A percentile compares a stretch with the other conserved stretches of the same genome.
These are phyloP conservation scores for Nothura maculosa DNA, from an alignment of 2,797 vertebrate species.

Conservation along the genomic window DNA sequence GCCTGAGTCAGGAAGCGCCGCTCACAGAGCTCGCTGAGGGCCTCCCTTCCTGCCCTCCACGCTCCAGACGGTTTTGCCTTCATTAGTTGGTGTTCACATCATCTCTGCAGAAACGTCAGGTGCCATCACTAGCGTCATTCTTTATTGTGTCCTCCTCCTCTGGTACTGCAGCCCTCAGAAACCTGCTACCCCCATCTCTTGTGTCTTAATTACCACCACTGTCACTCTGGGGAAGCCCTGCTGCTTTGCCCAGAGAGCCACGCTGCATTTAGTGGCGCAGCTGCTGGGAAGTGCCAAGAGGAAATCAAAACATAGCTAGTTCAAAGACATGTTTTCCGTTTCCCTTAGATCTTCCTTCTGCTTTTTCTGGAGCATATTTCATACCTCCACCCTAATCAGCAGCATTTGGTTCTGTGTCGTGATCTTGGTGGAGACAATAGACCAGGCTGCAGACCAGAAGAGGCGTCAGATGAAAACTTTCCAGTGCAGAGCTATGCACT, in stretches of 20 bases:
- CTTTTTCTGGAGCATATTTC: not conserved
- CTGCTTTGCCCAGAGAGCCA: slow-evolving; percentile 61
- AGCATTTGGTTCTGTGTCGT: not conserved
- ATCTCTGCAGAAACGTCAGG: slow-evolving; percentile 82
- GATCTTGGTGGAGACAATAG: not conserved
- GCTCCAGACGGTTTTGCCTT: slow-evolving; percentile 57
- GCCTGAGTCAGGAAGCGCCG: not conserved
- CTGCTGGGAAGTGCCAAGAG: not conserved
- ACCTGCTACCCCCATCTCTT: slow-evolving; percentile 82
- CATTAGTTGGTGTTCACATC: slow-evolving; percentile 84
- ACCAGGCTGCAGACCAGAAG: not conserved
- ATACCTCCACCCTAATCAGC: not conserved
- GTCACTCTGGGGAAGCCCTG: slow-evolving; percentile 60
- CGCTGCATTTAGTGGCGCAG: not conserved
- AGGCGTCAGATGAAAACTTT: not conserved
- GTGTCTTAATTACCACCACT: slow-evolving; percentile 83
- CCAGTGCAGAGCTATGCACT: not conserved
- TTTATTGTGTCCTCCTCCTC: slow-evolving; percentile 79
- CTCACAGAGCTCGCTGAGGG: not conserved
- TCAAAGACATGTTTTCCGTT: not conserved
- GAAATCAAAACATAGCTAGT: not conserved
- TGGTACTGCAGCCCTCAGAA: slow-evolving; percentile 84
- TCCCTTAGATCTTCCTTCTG: not conserved
- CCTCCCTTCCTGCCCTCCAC: not conserved
- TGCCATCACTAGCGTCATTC: slow-evolving; percentile 83